Evolutionary conservation across 2,888 invertebrate species (phyloP).

Genomic region (Steinernema carpocapsae): DNA sequence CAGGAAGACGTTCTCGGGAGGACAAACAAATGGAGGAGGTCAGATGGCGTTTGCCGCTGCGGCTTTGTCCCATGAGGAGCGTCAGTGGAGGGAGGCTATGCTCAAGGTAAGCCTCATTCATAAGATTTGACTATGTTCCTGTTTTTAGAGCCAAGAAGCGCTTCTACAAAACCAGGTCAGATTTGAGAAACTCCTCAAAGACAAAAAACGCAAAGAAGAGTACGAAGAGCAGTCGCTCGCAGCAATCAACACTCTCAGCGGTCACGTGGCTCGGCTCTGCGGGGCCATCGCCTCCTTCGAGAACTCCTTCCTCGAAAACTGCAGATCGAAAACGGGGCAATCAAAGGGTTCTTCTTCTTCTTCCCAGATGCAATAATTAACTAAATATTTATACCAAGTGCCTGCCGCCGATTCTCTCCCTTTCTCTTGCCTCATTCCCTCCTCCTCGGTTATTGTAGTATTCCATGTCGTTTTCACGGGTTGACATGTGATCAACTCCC

Average conservation of each 20-base stretch:
- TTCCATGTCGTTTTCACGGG: conserved; percentile 26
- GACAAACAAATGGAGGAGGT: background rate
- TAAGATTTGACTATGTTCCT: too few relatives aligned
- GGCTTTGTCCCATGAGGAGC: background rate
- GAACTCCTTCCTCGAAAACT: background rate
- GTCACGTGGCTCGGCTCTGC: conserved; percentile 10
- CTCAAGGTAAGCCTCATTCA: conserved; percentile 1
- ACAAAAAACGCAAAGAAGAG: conserved; percentile 4
- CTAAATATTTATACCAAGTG: background rate
- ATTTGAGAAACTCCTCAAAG: conserved; percentile 13
- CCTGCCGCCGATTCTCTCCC: background rate
- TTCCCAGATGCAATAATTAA: background rate
- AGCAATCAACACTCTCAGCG: conserved; percentile 20
- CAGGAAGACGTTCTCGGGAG: background rate
- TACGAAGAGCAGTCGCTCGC: conserved; percentile 10
- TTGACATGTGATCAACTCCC: conserved; percentile 7
- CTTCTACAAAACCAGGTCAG: conserved; percentile 16
- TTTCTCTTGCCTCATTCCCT: background rate
- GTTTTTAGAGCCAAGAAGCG: conserved; percentile 13
- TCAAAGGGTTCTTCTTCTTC: conserved; percentile 10
- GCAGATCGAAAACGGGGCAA: background rate
- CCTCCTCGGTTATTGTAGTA: background rate
- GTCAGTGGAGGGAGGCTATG: background rate
- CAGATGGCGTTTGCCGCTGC: background rate
- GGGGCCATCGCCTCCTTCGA: background rate